Base-by-base conservation (phyloP, 2,888 invertebrate species). In the Trichopoda pennipes region DNA sequence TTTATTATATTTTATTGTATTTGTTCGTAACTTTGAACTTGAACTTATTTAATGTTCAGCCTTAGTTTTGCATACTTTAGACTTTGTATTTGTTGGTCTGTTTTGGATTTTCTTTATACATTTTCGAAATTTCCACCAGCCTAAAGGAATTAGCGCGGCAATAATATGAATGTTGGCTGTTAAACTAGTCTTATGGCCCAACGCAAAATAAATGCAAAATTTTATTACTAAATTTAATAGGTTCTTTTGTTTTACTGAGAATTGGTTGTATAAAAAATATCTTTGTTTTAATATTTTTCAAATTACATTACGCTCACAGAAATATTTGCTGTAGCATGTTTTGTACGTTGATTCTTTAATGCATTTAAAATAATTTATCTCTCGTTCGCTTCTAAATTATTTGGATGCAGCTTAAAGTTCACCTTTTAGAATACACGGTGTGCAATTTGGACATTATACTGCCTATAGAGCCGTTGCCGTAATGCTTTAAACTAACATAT, bases 21-120 rank as follows among this genome's bases (percentile, higher is more conserved):
- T 76, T 68, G 42, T 35, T 77, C 75, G 79, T 79, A 75, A 76
- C 79, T 82, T 72, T 82, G 82, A 82, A 82, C 82, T 82, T 82
- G 82, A 82, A 82, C 70, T 79, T 79, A 78, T 74, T 81, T 78
- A 49, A 76, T 78, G 73, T 61, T 55, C 9, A 56, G 68, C 66
- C 73, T 70, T 28, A 74, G 73, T 79, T 79, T 79, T 79, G 79
- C 79, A 79, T 79, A 79, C 55, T 55, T n/a, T 68, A 56, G 28
- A 16, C 60, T 47, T 61, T 69, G 61, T 55, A 38, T 53, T 53
- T 47, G 44, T 23, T 17, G 35, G 12, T 21, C 16, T 74, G 3
- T 23, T 64, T 64, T n/a, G n/a, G 42, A 28, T 19, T 12, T 12
- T 14, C 47, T 70, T 60, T 28, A 6, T 23, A n/a, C 19, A 16